Percentiles rank a stretch among this genome's conserved stretches.
phyloP scores from a whole-genome alignment of 64 coral and sea anemone genomes.

The Pocillopora verrucosa region DNA sequence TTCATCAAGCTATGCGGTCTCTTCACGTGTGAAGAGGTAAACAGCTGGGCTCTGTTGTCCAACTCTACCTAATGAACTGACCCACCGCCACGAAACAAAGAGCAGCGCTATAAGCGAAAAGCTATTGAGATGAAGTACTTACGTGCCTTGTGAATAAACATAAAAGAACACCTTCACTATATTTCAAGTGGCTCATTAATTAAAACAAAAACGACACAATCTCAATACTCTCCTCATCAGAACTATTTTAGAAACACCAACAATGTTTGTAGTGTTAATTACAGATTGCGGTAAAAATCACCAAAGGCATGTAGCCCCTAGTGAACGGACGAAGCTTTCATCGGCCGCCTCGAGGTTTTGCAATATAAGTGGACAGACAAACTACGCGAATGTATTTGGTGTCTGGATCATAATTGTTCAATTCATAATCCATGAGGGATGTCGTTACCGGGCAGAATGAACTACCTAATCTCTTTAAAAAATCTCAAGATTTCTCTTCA shows the following conservation, averaged over 20 bases:
- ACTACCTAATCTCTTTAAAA: neutral
- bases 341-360: neutral
- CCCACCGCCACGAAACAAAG: neutral
- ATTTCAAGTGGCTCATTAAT: conserved; percentile 29
- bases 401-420: neutral
- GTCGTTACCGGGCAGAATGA: neutral
- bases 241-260: neutral
- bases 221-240: neutral
- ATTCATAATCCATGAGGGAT: neutral
- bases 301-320: neutral
- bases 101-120: neutral
- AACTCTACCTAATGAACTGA: neutral
- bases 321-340: too few species aligned
- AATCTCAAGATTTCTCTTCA: neutral
- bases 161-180: conserved; percentile 3
- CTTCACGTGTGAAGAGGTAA: neutral
- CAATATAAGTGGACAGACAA: neutral
- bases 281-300: neutral
- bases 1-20: neutral
- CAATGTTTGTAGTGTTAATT: neutral
- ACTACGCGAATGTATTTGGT: neutral
- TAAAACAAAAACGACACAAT: conserved; percentile 14
- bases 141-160: conserved; percentile 11
- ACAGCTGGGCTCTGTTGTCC: neutral
- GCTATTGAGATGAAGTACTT: conserved; percentile 18